Evolutionary conservation across 2,888 invertebrate species (phyloP).

Genomic region (Lycocerus yunnanus): DNA sequence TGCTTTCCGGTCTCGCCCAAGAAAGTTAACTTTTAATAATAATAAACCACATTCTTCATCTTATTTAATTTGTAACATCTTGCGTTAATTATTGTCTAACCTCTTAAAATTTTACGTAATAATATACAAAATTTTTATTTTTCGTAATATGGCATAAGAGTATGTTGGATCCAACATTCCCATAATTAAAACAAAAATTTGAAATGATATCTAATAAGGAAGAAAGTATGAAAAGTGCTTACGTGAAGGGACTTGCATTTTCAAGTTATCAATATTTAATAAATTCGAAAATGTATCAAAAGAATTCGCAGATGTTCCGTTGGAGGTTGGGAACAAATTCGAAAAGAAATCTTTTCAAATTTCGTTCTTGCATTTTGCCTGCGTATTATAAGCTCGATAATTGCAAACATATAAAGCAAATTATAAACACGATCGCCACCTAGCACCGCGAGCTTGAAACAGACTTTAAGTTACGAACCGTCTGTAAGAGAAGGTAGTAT

Average conservation of each 20-base stretch:
- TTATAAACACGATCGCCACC: not conserved
- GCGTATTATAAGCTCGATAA: too few relatives aligned
- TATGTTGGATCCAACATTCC: not conserved
- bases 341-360: too few relatives aligned
- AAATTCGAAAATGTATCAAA: too few relatives aligned
- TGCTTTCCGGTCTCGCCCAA: conserved; percentile 13
- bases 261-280: too few relatives aligned
- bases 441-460: not conserved
- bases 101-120: not conserved
- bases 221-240: too few relatives aligned
- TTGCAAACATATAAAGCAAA: too few relatives aligned
- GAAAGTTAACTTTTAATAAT: conserved; percentile 3
- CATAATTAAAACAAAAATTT: not conserved
- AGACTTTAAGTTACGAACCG: not conserved
- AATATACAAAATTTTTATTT: not conserved
- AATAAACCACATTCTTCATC: not conserved
- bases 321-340: too few relatives aligned
- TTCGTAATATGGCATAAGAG: not conserved
- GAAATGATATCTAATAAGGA: too few relatives aligned
- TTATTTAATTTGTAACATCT: conserved; percentile 1
- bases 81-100: not conserved
- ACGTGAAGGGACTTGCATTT: too few relatives aligned
- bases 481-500: too few relatives aligned
- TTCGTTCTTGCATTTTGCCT: too few relatives aligned
- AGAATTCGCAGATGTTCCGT: too few relatives aligned